Evolutionary conservation across 2,113 vertebrate species (phyloP).

Genomic region (Pterocles gutturalis): DNA sequence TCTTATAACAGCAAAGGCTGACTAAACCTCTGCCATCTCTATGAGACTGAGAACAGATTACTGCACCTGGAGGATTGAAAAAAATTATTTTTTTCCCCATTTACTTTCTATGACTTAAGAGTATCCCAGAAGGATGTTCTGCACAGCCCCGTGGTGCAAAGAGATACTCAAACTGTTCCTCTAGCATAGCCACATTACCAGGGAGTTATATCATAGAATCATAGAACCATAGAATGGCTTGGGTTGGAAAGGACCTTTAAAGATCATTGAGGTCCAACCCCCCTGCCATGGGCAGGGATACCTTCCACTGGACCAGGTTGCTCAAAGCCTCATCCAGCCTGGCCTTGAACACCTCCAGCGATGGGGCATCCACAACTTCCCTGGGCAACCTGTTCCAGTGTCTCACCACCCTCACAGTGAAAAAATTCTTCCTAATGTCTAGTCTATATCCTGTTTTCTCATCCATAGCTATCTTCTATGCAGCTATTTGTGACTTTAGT

Average conservation of each 20-base stretch:
- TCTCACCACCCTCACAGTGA: no score
- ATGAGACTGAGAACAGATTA: not conserved
- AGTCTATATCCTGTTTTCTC: not conserved
- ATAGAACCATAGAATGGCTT: no score
- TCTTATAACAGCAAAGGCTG: not conserved
- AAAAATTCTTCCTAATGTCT: no score
- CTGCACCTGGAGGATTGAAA: not conserved
- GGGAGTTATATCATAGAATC: not conserved
- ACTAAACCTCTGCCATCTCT: not conserved
- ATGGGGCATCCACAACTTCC: no score
- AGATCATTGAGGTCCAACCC: no score
- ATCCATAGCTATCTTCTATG: not conserved
- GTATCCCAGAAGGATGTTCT: not conserved
- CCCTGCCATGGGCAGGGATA: no score
- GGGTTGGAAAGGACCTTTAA: no score
- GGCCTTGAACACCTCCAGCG: no score
- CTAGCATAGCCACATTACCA: not conserved
- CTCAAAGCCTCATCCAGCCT: no score
- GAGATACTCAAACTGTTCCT: not conserved
- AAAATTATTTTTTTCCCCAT: accelerated
- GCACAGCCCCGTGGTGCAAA: not conserved
- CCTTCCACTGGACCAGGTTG: no score
- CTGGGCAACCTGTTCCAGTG: no score
- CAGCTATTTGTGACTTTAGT: not conserved
- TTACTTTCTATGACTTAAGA: not conserved